Conservation (phyloP, 2,113 vertebrate genomes). For the Casuarius casuarius region DNA sequence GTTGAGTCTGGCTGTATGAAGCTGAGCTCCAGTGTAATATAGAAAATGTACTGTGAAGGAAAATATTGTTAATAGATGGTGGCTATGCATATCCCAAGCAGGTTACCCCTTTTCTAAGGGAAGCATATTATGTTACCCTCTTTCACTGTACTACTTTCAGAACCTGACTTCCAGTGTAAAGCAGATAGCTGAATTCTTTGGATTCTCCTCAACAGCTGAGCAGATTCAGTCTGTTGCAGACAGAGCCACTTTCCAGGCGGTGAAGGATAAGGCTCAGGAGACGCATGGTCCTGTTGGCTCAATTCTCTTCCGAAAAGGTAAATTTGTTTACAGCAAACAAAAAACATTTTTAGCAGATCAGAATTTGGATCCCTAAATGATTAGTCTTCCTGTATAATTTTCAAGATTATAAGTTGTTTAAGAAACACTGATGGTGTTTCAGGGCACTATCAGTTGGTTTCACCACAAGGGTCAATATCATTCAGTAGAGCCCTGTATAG, state of each 20-base stretch:
- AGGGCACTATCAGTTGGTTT: not conserved
- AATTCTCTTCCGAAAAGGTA: conserved; percentile 78
- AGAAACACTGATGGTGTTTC: not conserved
- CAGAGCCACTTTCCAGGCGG: conserved; percentile 76
- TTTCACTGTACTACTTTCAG: conserved; percentile 68
- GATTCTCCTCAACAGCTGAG: conserved; percentile 68
- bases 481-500: not conserved
- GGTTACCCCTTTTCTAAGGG: not conserved
- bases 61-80: not conserved
- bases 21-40: not conserved
- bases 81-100: not conserved
- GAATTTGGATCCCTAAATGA: not conserved
- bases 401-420: not conserved
- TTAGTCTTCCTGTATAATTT: not conserved
- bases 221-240: conserved; percentile 75
- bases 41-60: not conserved
- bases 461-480: not conserved
- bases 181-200: conserved; percentile 77
- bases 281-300: conserved; percentile 69
- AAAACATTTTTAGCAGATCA: not conserved
- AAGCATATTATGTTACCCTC: not conserved
- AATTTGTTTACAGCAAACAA: not conserved
- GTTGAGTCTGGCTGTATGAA: not conserved
- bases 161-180: conserved; percentile 76
- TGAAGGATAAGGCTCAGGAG: conserved; percentile 70